A percentile compares a stretch with the other conserved stretches of the same genome.
Evolutionary conservation across 1,140 invertebrate species (phyloP).

Genomic region (Drosophila murphyi): DNA sequence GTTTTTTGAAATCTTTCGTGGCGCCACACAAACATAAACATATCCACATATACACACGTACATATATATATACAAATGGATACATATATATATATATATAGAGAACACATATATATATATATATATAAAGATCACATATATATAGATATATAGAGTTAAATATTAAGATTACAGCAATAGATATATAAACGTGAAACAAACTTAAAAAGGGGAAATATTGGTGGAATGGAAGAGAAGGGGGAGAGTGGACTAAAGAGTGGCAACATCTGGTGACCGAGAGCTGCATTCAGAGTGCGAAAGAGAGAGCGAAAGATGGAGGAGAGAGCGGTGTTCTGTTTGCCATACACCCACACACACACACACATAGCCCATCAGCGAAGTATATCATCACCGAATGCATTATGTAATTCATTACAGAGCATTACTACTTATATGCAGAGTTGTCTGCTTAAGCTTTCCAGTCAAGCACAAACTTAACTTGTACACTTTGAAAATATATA

Average conservation of each 20-base stretch:
- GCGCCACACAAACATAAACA: slow-evolving; percentile 30
- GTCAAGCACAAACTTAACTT: too few species aligned
- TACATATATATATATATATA: slow-evolving; percentile 8
- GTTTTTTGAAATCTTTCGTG: slow-evolving; percentile 76
- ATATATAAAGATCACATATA: slow-evolving; percentile 1
- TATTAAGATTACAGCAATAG: slow-evolving; percentile 1
- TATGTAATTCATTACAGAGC: too few species aligned
- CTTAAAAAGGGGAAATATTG: neutral
- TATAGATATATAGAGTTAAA: slow-evolving; percentile 22
- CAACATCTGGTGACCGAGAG: neutral
- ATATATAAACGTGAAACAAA: neutral
- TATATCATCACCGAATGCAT: too few species aligned
- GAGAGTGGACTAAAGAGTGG: neutral
- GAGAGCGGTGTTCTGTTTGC: too few species aligned
- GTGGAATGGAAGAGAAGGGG: neutral
- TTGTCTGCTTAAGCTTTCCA: too few species aligned
- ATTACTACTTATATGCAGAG: too few species aligned
- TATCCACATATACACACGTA: neutral
- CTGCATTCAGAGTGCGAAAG: neutral
- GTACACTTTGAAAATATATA: too few species aligned
- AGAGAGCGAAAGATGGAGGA: neutral
- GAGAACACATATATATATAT: slow-evolving; percentile 5
- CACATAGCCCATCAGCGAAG: too few species aligned
- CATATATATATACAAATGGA: slow-evolving; percentile 8
- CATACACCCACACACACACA: too few species aligned